Evolutionary conservation across 2,797 vertebrate species (phyloP).

Genomic region (Bradypodion pumilum): DNA sequence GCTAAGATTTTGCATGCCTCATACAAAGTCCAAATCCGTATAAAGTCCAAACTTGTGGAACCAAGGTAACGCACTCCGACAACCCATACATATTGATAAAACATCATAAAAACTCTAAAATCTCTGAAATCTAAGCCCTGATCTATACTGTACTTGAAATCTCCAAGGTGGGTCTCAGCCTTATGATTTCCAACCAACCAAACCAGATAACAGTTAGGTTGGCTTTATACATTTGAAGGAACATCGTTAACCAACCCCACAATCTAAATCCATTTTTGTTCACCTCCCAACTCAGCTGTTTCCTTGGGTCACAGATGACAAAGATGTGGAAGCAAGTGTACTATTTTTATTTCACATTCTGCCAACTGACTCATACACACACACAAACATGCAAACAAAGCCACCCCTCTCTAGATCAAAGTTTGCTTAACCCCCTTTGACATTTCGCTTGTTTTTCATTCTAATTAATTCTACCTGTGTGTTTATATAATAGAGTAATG

Average conservation of each 20-base stretch:
- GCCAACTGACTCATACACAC: background rate
- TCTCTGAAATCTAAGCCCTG: no score
- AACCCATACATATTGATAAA: no score
- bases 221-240: background rate
- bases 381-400: background rate
- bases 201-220: background rate
- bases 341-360: background rate
- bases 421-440: background rate
- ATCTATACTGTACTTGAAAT: background rate
- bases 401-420: background rate
- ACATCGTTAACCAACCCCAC: background rate
- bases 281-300: background rate
- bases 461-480: background rate
- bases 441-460: background rate
- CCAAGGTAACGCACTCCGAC: no score
- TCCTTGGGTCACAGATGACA: constrained; percentile 11
- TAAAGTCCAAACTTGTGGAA: no score
- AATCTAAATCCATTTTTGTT: background rate
- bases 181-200: background rate
- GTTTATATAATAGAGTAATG: background rate
- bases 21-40: no score
- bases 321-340: background rate
- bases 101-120: no score
- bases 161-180: background rate
- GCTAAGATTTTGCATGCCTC: no score